phyloP scores from a whole-genome alignment of 1,140 invertebrate genomes.

The Aphaenogaster ashmeadi region DNA sequence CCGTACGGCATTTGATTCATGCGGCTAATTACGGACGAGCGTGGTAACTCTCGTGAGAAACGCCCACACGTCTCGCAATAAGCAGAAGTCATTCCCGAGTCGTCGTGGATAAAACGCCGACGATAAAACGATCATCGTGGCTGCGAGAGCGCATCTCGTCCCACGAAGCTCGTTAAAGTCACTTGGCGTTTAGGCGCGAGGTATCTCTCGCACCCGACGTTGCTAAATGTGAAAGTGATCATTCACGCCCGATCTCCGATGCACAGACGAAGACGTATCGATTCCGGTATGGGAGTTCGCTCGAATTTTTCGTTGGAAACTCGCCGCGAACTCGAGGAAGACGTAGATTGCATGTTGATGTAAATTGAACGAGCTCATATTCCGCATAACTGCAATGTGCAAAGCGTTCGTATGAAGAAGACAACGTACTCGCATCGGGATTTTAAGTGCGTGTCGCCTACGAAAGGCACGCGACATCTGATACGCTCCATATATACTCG shows the following conservation, averaged over 20 bases:
- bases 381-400: background rate
- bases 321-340: background rate
- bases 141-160: constrained; percentile 25
- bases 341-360: background rate
- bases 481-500: background rate
- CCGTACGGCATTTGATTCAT: constrained; percentile 23
- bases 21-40: constrained; percentile 37
- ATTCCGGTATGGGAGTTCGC: background rate
- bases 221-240: constrained; percentile 54
- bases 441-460: background rate
- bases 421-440: background rate
- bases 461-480: background rate
- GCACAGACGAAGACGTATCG: constrained; percentile 16
- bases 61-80: constrained; percentile 40
- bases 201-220: background rate
- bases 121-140: background rate
- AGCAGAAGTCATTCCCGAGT: constrained; percentile 35
- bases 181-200: constrained; percentile 20
- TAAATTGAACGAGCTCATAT: constrained; percentile 5
- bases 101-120: background rate
- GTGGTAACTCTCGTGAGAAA: constrained; percentile 23
- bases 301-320: background rate
- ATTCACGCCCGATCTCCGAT: constrained; percentile 28
- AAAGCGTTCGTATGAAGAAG: background rate
- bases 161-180: constrained; percentile 23